phyloP scores from a whole-genome alignment of 2,888 invertebrate species.

The Agrypnus murinus region DNA sequence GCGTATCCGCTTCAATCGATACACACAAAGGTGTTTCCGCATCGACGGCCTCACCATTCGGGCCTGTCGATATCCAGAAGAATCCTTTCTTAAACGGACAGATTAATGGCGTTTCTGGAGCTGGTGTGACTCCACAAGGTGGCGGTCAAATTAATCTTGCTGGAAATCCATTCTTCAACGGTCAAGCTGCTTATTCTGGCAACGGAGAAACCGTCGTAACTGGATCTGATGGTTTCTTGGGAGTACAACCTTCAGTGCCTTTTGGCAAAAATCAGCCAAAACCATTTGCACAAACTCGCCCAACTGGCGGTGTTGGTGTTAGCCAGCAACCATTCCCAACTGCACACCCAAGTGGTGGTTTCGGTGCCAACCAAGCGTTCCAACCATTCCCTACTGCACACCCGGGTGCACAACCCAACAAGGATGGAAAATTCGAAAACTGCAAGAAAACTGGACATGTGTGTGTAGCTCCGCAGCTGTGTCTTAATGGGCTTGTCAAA shows the following conservation, averaged over 20 bases:
- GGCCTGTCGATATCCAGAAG: slow-evolving; percentile 60
- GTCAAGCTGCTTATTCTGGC: slow-evolving; percentile 54
- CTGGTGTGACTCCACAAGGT: background rate
- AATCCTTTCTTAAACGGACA: slow-evolving; percentile 67
- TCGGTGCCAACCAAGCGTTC: background rate
- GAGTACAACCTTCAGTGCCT: slow-evolving; percentile 66
- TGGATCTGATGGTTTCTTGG: slow-evolving; percentile 66
- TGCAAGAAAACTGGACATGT: slow-evolving; percentile 77
- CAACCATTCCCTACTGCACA: slow-evolving; percentile 2
- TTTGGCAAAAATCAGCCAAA: slow-evolving; percentile 54
- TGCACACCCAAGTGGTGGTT: background rate
- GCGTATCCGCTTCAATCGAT: background rate
- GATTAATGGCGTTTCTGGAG: slow-evolving; percentile 59
- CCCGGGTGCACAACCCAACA: background rate
- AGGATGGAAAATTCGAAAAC: slow-evolving; percentile 58
- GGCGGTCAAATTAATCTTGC: background rate
- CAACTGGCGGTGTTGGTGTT: slow-evolving; percentile 18
- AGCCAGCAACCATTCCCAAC: background rate
- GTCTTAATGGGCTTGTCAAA: slow-evolving; percentile 77
- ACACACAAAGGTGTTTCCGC: background rate
- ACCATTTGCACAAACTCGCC: slow-evolving; percentile 33
- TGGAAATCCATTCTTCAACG: slow-evolving; percentile 63
- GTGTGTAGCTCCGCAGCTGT: slow-evolving; percentile 77
- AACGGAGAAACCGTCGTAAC: slow-evolving; percentile 63
- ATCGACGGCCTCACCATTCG: slow-evolving; percentile 24